phyloP scores from a whole-genome alignment of 1,140 invertebrate species.

The Anthonomus grandis region DNA sequence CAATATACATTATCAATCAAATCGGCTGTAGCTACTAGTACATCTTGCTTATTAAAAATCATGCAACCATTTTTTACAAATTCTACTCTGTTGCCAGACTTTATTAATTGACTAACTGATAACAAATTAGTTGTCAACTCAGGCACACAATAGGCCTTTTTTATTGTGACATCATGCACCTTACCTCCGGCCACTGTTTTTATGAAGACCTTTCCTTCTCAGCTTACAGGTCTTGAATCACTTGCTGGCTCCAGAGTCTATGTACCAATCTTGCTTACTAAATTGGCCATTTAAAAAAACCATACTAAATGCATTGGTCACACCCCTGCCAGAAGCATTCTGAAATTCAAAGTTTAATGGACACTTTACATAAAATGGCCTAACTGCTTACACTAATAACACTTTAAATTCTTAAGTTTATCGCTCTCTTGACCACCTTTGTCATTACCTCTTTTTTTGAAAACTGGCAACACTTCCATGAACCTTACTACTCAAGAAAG shows the following conservation, averaged over 20 bases:
- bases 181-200: no score
- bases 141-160: constrained; percentile 35
- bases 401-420: background rate
- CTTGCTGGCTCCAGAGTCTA: no score
- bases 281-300: background rate
- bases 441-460: background rate
- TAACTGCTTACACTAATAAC: background rate
- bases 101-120: constrained; percentile 24
- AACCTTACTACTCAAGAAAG: background rate
- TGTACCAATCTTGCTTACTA: background rate
- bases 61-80: constrained; percentile 29
- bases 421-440: background rate
- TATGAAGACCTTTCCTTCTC: no score
- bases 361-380: background rate
- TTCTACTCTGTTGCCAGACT: constrained; percentile 23
- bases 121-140: constrained; percentile 31
- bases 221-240: no score
- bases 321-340: no score
- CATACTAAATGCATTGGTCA: background rate
- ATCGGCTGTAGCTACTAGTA: constrained; percentile 25
- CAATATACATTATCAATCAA: constrained; percentile 37
- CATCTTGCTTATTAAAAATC: constrained; percentile 27
- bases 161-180: constrained; percentile 14
- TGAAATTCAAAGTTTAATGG: background rate
- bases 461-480: background rate